Conservation (phyloP, 53 echinoderm and acorn worm genomes). For the Crossaster papposus region DNA sequence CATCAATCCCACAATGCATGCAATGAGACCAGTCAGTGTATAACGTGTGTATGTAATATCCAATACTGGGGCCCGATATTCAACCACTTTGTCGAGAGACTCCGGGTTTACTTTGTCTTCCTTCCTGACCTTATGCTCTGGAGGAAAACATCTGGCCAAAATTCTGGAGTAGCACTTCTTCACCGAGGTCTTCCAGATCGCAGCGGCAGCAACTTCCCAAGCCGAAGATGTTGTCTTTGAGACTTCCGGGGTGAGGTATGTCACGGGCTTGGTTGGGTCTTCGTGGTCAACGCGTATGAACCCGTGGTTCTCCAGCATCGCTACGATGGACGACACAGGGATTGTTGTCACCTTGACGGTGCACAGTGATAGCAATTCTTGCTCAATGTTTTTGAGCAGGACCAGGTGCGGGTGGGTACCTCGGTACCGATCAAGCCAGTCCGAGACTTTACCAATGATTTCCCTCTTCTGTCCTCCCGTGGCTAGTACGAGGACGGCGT, state of each 20-base stretch:
- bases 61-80: background rate
- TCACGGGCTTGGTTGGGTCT: background rate
- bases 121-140: background rate
- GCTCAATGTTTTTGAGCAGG: background rate
- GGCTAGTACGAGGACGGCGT: constrained; percentile 4
- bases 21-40: background rate
- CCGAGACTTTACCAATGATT: background rate
- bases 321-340: background rate
- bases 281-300: background rate
- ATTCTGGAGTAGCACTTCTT: background rate
- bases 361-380: background rate
- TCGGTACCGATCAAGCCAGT: constrained; percentile 23
- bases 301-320: background rate
- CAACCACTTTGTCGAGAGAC: background rate
- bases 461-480: background rate
- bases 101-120: background rate
- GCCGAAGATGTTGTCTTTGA: background rate
- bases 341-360: background rate
- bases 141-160: background rate
- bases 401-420: background rate
- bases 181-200: background rate
- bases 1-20: background rate
- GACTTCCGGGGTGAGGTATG: constrained; percentile 12
- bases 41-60: background rate
- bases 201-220: constrained; percentile 4